phyloP scores from a whole-genome alignment of 2,888 invertebrate genomes.

The Reticulitermes lucifugus region DNA sequence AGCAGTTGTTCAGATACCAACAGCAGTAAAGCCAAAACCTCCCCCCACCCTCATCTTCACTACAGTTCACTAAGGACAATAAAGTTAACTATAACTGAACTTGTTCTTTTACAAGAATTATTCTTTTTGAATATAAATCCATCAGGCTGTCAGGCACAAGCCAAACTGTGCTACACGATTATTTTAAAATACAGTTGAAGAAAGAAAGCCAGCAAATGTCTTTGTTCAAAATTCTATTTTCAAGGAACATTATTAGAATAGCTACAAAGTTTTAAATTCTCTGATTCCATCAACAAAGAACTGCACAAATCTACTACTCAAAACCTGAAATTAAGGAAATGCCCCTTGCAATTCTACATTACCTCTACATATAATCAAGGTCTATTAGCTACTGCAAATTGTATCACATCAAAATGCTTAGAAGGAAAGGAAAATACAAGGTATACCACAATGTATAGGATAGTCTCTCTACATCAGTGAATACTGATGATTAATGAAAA shows the following conservation, averaged over 20 bases:
- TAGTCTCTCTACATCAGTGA: not conserved
- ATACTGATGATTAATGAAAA: too few species aligned
- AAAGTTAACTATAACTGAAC: too few species aligned
- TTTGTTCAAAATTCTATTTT: slow-evolving; percentile 5
- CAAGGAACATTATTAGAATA: not conserved
- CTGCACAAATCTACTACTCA: not conserved
- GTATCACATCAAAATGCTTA: not conserved
- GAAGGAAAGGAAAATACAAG: not conserved
- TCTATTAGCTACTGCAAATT: not conserved
- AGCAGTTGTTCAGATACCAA: too few species aligned
- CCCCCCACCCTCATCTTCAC: too few species aligned
- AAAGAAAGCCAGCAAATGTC: not conserved
- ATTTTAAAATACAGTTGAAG: not conserved
- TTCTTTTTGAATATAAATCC: too few species aligned
- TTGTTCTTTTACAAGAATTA: too few species aligned
- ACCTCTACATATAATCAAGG: not conserved
- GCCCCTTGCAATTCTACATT: not conserved
- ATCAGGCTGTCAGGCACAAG: too few species aligned
- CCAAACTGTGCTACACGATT: not conserved
- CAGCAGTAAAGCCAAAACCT: too few species aligned
- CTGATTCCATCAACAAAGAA: not conserved
- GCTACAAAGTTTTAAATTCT: not conserved
- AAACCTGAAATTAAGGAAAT: not conserved
- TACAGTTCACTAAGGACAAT: too few species aligned
- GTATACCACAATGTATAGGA: not conserved